Evolutionary conservation across 2,113 vertebrate genomes (phyloP), one percentile per base, ranked within the genome.

Genomic region (Sinocyclocheilus anshuiensis): DNA sequence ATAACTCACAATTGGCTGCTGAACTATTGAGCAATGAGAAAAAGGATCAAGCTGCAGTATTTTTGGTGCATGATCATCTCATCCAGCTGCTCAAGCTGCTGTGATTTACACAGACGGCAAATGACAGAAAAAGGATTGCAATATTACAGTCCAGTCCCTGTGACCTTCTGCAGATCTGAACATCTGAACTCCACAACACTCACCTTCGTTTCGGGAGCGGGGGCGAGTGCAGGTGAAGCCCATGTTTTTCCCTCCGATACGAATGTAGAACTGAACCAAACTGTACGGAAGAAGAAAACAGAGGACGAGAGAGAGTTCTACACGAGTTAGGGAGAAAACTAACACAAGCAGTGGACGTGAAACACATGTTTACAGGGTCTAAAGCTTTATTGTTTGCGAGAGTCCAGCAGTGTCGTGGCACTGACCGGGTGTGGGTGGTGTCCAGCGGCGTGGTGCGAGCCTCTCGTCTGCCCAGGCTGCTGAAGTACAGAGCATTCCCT

Each of bases 151-250:
- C 39, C 39, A 42, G 39, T 42, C 7, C 39, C 6, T 42, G 39
- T 42, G 39, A 42, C 6, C 39, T 42, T 8, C 39, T 42, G 50
- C 48, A 50, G 48, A 50, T 48, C 10, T 29, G 29, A 12, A 3
- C 57, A 61, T 8, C 1, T 61, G 59, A 63, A 24, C 59, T 63
- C 39, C 9, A 42, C 59, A 26, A 50, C n/a, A 39, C 6, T 36
- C 75, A 99, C 98, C 98, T 98, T 99, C 97, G 90, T 99, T 99
- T 85, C 97, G 96, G 72, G 96, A 93, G 88, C 96, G 96, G 78
- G 98, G 97, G 86, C 97, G 97, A 88, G 92, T 97, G 91, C 98
- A 99, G 74, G 96, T 94, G 39, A 95, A 95, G 10, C 97, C 97
- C 90, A 95, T 90, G 90, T 94, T 97, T 92, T 97, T 99, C 89